These are phyloP conservation scores for Drosophila anomelani DNA, from an alignment of 2,888 invertebrate genomes.

Conservation along the genomic window DNA sequence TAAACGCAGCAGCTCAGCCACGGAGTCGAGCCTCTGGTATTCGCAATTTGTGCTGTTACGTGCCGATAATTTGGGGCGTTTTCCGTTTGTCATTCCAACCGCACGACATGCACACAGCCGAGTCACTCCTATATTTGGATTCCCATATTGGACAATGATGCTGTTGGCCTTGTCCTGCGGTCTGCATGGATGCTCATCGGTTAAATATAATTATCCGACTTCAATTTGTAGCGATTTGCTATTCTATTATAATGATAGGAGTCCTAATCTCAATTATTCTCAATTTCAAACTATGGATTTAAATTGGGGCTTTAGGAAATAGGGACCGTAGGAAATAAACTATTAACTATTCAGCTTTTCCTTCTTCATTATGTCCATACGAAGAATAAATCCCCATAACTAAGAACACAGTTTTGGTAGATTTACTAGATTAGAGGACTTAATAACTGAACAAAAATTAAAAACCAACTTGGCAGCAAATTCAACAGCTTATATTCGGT, in stretches of 20 bases:
- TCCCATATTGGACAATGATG: slow-evolving; percentile 35
- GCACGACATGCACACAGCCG: slow-evolving; percentile 15
- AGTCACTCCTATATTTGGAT: slow-evolving; percentile 21
- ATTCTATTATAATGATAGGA: not conserved
- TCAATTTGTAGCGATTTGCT: not conserved
- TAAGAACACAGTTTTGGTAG: slow-evolving; percentile 9
- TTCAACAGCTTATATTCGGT: slow-evolving; percentile 26
- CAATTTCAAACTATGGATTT: not conserved
- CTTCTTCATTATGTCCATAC: not conserved
- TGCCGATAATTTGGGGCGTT: slow-evolving; percentile 65
- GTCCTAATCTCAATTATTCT: not conserved
- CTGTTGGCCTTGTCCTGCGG: slow-evolving; percentile 26
- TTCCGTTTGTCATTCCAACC: slow-evolving; percentile 59
- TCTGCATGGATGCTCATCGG: slow-evolving; percentile 28
- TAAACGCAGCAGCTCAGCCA: slow-evolving; percentile 44
- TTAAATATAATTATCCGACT: slow-evolving; percentile 1
- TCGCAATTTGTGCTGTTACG: slow-evolving; percentile 31
- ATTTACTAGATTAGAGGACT: slow-evolving; percentile 6
- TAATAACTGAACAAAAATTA: slow-evolving; percentile 12
- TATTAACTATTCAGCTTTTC: not conserved
- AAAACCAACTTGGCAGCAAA: slow-evolving; percentile 34
- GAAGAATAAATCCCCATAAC: not conserved
- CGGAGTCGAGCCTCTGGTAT: slow-evolving; percentile 9
- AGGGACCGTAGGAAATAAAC: too few relatives aligned
- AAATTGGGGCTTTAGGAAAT: too few relatives aligned